Conservation (phyloP, 2,797 vertebrate genomes). For the Gadopsis bispinosus region DNA sequence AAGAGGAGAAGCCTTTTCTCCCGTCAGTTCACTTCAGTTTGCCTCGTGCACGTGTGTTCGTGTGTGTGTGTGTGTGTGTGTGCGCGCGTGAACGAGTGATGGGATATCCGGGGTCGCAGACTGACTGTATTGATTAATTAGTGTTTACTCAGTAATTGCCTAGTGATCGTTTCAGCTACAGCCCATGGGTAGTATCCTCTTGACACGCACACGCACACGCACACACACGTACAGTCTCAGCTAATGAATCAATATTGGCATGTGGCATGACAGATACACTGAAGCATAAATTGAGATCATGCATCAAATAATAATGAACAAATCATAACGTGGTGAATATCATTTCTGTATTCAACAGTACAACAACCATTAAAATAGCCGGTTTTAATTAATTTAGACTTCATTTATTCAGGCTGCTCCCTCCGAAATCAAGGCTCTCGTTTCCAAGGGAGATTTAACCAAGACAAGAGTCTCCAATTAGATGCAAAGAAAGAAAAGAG, state of each 20-base stretch:
- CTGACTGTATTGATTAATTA: slow-evolving; percentile 75
- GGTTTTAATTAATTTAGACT: slow-evolving; percentile 23
- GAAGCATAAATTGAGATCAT: slow-evolving; percentile 60
- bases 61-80: slow-evolving; percentile 1
- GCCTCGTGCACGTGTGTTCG: neutral
- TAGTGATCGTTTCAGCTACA: slow-evolving; percentile 72
- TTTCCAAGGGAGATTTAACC: slow-evolving; percentile 30
- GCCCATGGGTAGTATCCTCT: slow-evolving; percentile 33
- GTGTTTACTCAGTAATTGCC: slow-evolving; percentile 80
- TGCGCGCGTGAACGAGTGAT: neutral
- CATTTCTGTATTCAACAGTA: slow-evolving; percentile 10
- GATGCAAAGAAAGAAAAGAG: neutral
- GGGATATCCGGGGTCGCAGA: slow-evolving; percentile 27
- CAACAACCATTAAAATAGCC: slow-evolving; percentile 15
- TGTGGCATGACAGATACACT: slow-evolving; percentile 51
- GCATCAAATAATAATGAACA: slow-evolving; percentile 69
- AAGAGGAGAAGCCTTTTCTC: slow-evolving; percentile 6
- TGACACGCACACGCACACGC: slow-evolving; percentile 22
- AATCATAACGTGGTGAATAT: slow-evolving; percentile 38
- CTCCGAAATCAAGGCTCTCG: slow-evolving; percentile 35
- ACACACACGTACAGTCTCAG: slow-evolving; percentile 54
- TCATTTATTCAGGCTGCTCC: slow-evolving; percentile 34
- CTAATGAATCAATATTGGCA: slow-evolving; percentile 73
- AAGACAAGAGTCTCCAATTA: slow-evolving; percentile 8
- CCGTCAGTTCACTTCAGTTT: slow-evolving; percentile 24